Evolutionary conservation across 2,888 invertebrate genomes (phyloP), one percentile per base, ranked within the genome.

Genomic region (Atethmia centrago): DNA sequence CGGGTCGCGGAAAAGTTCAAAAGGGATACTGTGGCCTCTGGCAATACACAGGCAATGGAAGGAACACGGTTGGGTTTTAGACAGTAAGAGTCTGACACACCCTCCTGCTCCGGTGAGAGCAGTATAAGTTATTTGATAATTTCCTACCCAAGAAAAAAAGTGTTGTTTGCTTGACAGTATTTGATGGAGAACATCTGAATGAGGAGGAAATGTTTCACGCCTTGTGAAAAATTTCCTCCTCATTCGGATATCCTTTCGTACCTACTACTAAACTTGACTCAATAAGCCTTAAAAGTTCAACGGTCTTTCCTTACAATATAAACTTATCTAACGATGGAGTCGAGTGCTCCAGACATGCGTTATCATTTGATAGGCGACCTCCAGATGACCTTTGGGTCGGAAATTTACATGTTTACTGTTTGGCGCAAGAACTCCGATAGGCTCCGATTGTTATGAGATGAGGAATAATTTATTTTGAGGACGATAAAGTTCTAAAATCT

Each of bases 331-430:
- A 42, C 53, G 62, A 56, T 55, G 40, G 49, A 70, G 51, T 56
- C 31, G 51, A 53, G 58, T 66, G 65, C 66, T 66, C n/a, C 19
- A 82, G 73, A 78, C 82, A 78, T 74, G 63, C 70, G 55, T 78
- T 67, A 78, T 78, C 66, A 61, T 69, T 69, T 74, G 66, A 82
- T 78, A 63, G 31, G 47, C 61, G 45, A 80, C 78, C 82, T 82
- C 66, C 19, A 70, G 78, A 73, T 63, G 45, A 51, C 56, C 70
- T 36, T 45, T 36, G 64, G 64, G 68, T 69, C 49, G 49, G 66
- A 77, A 69, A 82, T 79, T 80, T 71, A 67, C 71, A 79, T 80
- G 53, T 80, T 75, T 69, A 70, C 80, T 61, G 47, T 56, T 36
- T 36, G 53, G 14, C 12, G 14, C 10, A 55, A 42, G 31, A 49